Evolutionary conservation across 1,140 invertebrate species (phyloP).

Genomic region (Glossosoma conforme): DNA sequence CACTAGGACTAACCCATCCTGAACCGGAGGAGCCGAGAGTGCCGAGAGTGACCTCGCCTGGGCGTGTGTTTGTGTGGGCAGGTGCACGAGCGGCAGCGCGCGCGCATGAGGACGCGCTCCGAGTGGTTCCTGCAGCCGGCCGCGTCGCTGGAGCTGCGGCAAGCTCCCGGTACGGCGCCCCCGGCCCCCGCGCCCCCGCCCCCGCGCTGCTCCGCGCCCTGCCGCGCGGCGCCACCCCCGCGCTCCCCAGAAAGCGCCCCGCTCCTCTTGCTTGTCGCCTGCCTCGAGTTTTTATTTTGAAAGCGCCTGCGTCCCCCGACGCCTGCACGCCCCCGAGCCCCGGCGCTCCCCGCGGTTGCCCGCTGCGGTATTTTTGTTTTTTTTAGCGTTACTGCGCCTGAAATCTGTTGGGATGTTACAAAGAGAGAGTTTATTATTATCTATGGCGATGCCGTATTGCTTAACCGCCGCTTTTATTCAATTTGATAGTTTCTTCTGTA

Average conservation of each 20-base stretch:
- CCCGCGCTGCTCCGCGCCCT: slow-evolving; percentile 14
- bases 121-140: slow-evolving; percentile 89
- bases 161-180: slow-evolving; percentile 47
- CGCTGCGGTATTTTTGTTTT: not conserved
- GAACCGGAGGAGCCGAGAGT: too few species aligned
- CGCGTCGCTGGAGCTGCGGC: slow-evolving; percentile 51
- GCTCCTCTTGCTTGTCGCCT: slow-evolving; percentile 50
- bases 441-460: too few species aligned
- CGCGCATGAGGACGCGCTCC: slow-evolving; percentile 86
- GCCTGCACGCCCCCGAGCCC: not conserved
- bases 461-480: too few species aligned
- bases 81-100: slow-evolving; percentile 91
- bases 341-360: not conserved
- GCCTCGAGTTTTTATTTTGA: slow-evolving; percentile 52
- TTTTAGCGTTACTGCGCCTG: too few species aligned
- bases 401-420: too few species aligned
- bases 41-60: too few species aligned
- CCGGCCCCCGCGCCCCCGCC: slow-evolving; percentile 34
- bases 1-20: too few species aligned
- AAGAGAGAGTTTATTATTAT: too few species aligned
- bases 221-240: slow-evolving; percentile 22
- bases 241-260: slow-evolving; percentile 40
- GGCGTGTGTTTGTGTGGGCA: slow-evolving; percentile 39
- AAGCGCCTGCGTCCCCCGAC: not conserved
- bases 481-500: too few species aligned